A percentile compares a stretch with the other conserved stretches of the same genome.
Conservation (phyloP, 2,888 invertebrate species). For the Zonitis immaculata region DNA sequence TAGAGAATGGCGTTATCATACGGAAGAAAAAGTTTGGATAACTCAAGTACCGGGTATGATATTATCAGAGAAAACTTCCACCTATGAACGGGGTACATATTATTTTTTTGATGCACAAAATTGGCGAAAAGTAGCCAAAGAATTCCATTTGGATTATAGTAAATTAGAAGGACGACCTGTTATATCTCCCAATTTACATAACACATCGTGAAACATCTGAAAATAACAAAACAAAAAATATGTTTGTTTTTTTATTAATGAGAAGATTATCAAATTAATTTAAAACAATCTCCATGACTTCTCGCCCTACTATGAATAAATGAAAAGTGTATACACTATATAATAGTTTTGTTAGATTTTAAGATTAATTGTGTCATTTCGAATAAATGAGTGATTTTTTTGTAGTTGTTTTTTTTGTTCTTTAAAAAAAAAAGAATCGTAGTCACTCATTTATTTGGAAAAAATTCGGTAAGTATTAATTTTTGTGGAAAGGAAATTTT, state of each 20-base stretch:
- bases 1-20: constrained; percentile 99
- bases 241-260: no score
- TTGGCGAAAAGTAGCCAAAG: constrained; percentile 98
- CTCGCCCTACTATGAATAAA: constrained; percentile 40
- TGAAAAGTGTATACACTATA: constrained; percentile 49
- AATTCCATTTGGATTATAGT: constrained; percentile 98
- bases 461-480: constrained; percentile 46
- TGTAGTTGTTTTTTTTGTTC: not conserved
- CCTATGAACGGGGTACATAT: constrained; percentile 98
- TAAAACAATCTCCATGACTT: constrained; percentile 37
- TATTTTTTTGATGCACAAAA: constrained; percentile 99
- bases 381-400: constrained; percentile 28
- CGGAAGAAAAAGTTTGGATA: constrained; percentile 98
- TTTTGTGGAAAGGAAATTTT: constrained; percentile 29
- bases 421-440: not conserved
- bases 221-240: no score
- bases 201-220: constrained; percentile 27
- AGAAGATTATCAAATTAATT: not conserved
- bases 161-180: constrained; percentile 90
- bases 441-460: constrained; percentile 34
- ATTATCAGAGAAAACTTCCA: constrained; percentile 89
- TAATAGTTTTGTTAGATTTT: constrained; percentile 28
- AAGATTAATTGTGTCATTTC: constrained; percentile 27
- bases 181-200: constrained; percentile 22
- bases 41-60: constrained; percentile 95